phyloP scores from a whole-genome alignment of 1,140 invertebrate genomes.

The Pararge aegeria region DNA sequence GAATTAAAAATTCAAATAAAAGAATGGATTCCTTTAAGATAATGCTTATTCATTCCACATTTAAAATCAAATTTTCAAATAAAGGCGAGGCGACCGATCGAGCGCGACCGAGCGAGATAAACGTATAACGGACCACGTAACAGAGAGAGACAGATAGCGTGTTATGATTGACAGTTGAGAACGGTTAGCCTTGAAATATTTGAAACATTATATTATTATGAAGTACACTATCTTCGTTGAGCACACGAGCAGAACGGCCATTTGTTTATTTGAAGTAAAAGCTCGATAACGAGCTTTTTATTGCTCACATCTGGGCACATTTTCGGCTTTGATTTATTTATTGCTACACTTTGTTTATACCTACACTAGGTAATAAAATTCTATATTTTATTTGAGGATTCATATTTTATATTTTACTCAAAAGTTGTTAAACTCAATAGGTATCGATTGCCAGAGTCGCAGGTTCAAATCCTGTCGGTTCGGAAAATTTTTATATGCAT shows the following conservation, averaged over 20 bases:
- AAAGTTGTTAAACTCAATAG: no score
- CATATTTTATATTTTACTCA: background rate
- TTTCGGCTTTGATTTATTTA: slow-evolving; percentile 18
- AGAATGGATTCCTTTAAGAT: slow-evolving; percentile 74
- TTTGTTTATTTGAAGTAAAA: slow-evolving; percentile 36
- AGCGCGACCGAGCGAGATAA: slow-evolving; percentile 52
- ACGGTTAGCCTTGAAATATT: slow-evolving; percentile 80
- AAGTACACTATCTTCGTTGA: slow-evolving; percentile 76
- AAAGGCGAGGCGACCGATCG: slow-evolving; percentile 72
- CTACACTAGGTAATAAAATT: slow-evolving; percentile 1
- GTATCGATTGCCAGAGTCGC: no score
- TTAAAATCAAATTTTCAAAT: slow-evolving; percentile 80
- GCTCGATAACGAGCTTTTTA: slow-evolving; percentile 36
- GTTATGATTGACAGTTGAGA: slow-evolving; percentile 80
- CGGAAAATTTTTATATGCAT: no score
- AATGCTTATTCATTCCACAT: slow-evolving; percentile 80
- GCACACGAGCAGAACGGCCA: slow-evolving; percentile 51
- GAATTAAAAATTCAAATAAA: slow-evolving; percentile 78
- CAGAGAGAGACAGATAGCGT: slow-evolving; percentile 69
- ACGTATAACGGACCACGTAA: slow-evolving; percentile 43
- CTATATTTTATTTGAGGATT: background rate
- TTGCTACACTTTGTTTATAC: slow-evolving; percentile 10
- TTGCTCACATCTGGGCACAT: slow-evolving; percentile 30
- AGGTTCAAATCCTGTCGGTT: no score
- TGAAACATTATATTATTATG: slow-evolving; percentile 80